Percentiles rank a stretch among this genome's conserved stretches.
These are phyloP conservation scores for Phrynocephalus guinanensis DNA, from an alignment of 2,797 vertebrate species.

Conservation along the genomic window DNA sequence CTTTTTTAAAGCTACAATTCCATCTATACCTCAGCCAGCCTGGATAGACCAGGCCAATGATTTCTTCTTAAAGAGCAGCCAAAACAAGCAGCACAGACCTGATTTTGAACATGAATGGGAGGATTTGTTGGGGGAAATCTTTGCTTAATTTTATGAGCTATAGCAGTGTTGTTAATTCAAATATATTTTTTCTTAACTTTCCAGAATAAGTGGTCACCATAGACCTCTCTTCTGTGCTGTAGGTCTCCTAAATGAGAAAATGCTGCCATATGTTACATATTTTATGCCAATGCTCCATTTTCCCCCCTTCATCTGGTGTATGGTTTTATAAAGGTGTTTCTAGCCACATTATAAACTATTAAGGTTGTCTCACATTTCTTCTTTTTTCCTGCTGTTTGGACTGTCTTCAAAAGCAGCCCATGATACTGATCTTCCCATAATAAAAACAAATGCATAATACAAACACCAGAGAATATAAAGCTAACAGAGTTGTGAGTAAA, in stretches of 20 bases:
- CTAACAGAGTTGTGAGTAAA: slow-evolving; percentile 50
- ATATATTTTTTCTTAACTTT: slow-evolving; percentile 62
- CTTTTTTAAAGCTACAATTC: no score
- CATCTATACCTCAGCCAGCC: no score
- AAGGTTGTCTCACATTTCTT: slow-evolving; percentile 40
- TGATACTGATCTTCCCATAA: neutral
- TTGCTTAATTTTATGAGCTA: slow-evolving; percentile 71
- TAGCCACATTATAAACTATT: slow-evolving; percentile 45
- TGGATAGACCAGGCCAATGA: neutral
- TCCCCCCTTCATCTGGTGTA: slow-evolving; percentile 37
- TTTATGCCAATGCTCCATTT: slow-evolving; percentile 54
- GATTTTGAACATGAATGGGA: slow-evolving; percentile 4
- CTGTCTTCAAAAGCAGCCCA: neutral
- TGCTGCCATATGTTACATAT: slow-evolving; percentile 32
- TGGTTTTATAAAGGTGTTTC: slow-evolving; percentile 49
- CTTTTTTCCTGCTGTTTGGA: neutral
- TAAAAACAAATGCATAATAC: slow-evolving; percentile 38
- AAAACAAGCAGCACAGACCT: neutral
- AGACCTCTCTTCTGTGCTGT: slow-evolving; percentile 65
- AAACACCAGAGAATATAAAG: slow-evolving; percentile 49
- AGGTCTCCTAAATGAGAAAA: slow-evolving; percentile 67
- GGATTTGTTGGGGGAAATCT: slow-evolving; percentile 55
- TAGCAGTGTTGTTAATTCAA: slow-evolving; percentile 67
- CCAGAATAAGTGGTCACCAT: slow-evolving; percentile 59
- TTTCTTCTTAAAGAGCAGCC: neutral